Evolutionary conservation across 2,888 invertebrate species (phyloP), one percentile per base, ranked within the genome.

Genomic region (Epistrophe eligans): DNA sequence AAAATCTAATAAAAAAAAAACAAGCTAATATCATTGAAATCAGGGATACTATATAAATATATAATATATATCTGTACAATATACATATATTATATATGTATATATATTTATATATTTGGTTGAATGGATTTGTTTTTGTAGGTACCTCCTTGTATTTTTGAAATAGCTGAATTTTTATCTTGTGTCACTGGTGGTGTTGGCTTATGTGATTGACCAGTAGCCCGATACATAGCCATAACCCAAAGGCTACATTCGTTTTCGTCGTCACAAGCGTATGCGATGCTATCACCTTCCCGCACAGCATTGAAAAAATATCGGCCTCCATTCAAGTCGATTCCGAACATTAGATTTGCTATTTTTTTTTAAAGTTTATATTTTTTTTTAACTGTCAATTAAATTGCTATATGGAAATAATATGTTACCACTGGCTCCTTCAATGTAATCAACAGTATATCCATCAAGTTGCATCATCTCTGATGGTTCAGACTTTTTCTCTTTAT

Each of bases 381-480:
- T 13, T 8, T 70, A 35, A 13, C 19, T n/a, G 19, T 38, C 66
- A n/a, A 35, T 28, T 2, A 24, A 40, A 40, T 57, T 9, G 17
- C 6, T 48, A 48, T 48, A 48, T 17, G n/a, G 6, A 19, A 28
- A 10, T 7, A 57, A 15, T 24, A 48, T 0, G 57, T 94, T 94
- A 98, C 98, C 98, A 94, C 97, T 97, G 89, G 98, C 97, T 90
- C 98, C 96, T 94, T 99, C 99, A 91, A 98, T 98, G 93, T 99
- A 99, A 93, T 99, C 99, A 55, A 99, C 99, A 57, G 99, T 99
- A 93, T 99, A 99, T 19, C 99, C 99, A 93, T 99, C 99, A 79
- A 99, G 94, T 93, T 99, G 99, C 97, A 99, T 98, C 98, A 99
- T 99, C 94, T 99, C 99, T 35, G 99, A 98, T 15, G 99, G 99